phyloP scores from a whole-genome alignment of 2,113 vertebrate species.

The Aphelocoma coerulescens region DNA sequence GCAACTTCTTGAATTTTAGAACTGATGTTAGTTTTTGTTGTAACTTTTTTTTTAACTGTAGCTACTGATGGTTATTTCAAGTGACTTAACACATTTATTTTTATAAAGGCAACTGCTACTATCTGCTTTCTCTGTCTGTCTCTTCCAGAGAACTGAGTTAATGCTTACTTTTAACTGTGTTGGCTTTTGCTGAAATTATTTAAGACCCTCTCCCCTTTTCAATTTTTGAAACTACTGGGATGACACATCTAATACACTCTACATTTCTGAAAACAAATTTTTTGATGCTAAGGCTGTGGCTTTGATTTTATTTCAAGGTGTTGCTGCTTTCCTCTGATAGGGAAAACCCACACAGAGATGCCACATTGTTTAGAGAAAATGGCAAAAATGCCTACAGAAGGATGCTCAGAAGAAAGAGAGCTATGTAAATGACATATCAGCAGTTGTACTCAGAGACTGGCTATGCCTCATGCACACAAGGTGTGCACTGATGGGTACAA shows the following conservation, averaged over 20 bases:
- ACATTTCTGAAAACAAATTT: not conserved
- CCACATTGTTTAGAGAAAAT: not conserved
- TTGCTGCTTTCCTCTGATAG: not conserved
- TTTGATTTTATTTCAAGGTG: conserved; percentile 15
- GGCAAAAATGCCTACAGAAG: not conserved
- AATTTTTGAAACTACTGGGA: not conserved
- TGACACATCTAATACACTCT: not conserved
- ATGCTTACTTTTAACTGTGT: not conserved
- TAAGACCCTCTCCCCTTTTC: not conserved
- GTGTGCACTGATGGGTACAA: not conserved
- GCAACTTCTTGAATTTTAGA: not conserved
- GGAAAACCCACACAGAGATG: not conserved
- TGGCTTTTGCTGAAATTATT: conserved; percentile 2
- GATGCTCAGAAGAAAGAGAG: not conserved
- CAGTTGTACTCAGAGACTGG: not conserved
- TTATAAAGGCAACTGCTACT: not conserved
- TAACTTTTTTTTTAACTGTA: not conserved
- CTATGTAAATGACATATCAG: not conserved
- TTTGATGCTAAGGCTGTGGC: not conserved
- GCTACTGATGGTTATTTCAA: conserved; percentile 15
- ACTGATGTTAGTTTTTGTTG: not conserved
- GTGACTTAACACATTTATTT: conserved; percentile 27
- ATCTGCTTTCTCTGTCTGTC: not conserved
- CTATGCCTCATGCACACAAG: not conserved
- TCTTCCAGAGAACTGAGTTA: not conserved